Conservation (phyloP, 2,113 vertebrate species). For the Todiramphus chloris region DNA sequence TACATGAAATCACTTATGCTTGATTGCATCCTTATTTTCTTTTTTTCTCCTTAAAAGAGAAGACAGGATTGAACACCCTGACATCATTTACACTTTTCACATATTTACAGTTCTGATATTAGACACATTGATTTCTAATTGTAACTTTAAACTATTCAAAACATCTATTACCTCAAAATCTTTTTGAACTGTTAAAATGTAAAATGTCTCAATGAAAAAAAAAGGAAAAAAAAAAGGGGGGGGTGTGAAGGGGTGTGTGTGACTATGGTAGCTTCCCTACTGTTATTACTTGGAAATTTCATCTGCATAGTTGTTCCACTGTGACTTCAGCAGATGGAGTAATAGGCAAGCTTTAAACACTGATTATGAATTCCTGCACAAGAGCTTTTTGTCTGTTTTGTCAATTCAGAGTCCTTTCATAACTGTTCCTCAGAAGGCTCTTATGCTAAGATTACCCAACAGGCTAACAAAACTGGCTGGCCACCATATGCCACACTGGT, state of each 20-base stretch:
- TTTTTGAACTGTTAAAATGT: neutral
- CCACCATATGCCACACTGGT: fast-evolving
- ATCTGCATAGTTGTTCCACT: neutral
- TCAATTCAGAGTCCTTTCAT: neutral
- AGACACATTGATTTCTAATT: neutral
- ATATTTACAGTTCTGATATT: neutral
- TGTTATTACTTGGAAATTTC: neutral
- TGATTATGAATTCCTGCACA: neutral
- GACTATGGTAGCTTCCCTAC: neutral
- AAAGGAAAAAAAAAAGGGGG: neutral
- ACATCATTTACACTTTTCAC: neutral
- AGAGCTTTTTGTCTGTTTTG: neutral
- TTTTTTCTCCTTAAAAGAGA: neutral
- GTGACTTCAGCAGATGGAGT: conserved; percentile 18
- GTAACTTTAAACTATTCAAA: neutral
- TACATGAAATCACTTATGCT: neutral
- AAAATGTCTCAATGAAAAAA: neutral
- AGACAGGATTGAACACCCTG: neutral
- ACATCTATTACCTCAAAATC: neutral
- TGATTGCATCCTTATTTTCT: neutral
- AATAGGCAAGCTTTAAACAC: neutral
- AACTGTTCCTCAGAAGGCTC: neutral
- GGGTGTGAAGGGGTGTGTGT: too few species aligned
- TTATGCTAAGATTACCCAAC: neutral
- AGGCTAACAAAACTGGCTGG: neutral